Base-by-base conservation (phyloP, 1,140 invertebrate genomes). In the Papilio helenus region DNA sequence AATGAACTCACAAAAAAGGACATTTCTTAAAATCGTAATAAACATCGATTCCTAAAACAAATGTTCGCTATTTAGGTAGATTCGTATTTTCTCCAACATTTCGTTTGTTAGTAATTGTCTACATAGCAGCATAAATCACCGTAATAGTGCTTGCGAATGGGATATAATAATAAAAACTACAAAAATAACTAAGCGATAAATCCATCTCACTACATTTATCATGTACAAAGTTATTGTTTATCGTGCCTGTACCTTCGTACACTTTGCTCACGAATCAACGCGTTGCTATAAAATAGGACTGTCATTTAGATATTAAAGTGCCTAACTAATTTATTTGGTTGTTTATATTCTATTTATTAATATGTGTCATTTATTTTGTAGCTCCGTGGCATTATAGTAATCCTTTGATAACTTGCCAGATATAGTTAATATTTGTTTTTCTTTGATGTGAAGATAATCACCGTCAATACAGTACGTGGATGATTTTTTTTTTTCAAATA, bases 141-240 rank as follows among this genome's bases (percentile, higher is more conserved):
- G 79, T 80, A 80, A 81, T 76, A 80, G 79, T 74, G 76, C 68
- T 77, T 51, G 42, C 65, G 55, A 72, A 80, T 46, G 79, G 79
- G 79, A 80, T 49, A 80, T 68, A 88, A 86, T 84, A 89, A 89
- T 89, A 89, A 89, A 90, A 89, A 88, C 85, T 88, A 89, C 87
- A 88, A 90, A 90, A 89, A 89, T 86, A 86, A 89, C 84, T 87
- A 85, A 86, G 86, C 80, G 72, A 88, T 90, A 91, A 88, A 90
- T 90, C 83, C 80, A 87, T 84, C 83, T 84, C 83, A 87, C 82
- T 85, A 87, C 88, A 90, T 91, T 89, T 86, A 84, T 90, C 88
- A 89, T 83, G 83, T 80, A 55, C 65, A 81, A 82, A 81, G 85
- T 85, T 91, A 87, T 91, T 89, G 86, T 89, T 89, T 87, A 86